Conservation (phyloP, 2,797 vertebrate species). For the Acanthopagrus latus region DNA sequence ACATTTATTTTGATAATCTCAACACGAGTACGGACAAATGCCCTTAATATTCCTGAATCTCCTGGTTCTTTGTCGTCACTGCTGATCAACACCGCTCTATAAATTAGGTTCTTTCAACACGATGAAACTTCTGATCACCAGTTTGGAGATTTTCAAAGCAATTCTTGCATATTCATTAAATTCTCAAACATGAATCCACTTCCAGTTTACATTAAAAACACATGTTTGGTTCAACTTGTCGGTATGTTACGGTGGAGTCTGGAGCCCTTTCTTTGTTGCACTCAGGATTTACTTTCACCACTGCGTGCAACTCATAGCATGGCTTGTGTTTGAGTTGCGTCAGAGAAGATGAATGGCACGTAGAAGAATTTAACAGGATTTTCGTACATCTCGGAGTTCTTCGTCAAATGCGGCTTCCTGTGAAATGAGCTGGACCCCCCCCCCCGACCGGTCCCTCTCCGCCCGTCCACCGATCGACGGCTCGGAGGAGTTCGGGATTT, state of each 20-base stretch:
- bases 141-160: background rate
- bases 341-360: constrained; percentile 58
- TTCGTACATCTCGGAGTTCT: constrained; percentile 38
- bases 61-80: constrained; percentile 5
- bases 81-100: background rate
- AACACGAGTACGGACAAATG: background rate
- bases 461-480: background rate
- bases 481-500: constrained; percentile 7
- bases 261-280: constrained; percentile 21
- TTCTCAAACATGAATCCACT: background rate
- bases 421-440: constrained; percentile 14
- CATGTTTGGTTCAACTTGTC: background rate
- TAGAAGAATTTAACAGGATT: constrained; percentile 44
- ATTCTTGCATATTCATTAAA: constrained; percentile 15
- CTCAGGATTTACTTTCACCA: constrained; percentile 54
- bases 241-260: background rate
- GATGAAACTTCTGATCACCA: background rate
- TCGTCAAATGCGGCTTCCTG: constrained; percentile 26
- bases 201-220: background rate
- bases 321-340: constrained; percentile 73
- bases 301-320: constrained; percentile 65
- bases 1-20: too few species aligned
- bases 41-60: constrained; percentile 37
- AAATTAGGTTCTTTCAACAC: background rate
- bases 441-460: background rate